Base-by-base conservation (phyloP, 2,113 vertebrate genomes). In the Struthio camelus region DNA sequence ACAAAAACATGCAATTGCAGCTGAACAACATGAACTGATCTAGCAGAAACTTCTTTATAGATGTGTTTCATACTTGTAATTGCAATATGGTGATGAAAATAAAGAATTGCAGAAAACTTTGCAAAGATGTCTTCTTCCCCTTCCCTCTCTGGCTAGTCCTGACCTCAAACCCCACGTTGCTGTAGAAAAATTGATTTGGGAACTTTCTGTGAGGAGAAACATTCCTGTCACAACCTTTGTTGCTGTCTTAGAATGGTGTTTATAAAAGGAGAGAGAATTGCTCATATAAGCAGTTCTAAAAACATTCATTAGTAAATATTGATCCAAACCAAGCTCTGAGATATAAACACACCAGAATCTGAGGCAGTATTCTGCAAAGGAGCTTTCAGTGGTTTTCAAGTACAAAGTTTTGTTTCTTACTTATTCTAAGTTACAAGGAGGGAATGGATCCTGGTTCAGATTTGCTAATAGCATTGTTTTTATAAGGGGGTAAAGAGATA, bases 241-340 rank as follows among this genome's bases (percentile, higher is more conserved):
- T 90, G 25, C 48, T 83, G n/a, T 69, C 48, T 69, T 87, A 53
- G 22, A 16, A 25, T 48, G 44, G 5, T 80, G 82, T 95, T 96
- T 93, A 90, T 51, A 72, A 64, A 83, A 95, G 79, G 32, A 81
- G 69, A 38, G n/a, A 27, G 59, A 90, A 64, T 90, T 93, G n/a
- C 42, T 83, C 79, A 53, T 70, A 73, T 38, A 94, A 65, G 79
- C 71, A 87, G n/a, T 77, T 93, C 70, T 94, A 76, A 85, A 96
- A 94, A 51, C 71, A 50, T 67, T 80, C 23, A 46, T 53, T 90
- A 83, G 48, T 93, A 95, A 95, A 92, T 95, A 88, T 19, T 93
- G 62, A 80, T 90, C 75, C 75, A 90, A 17, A 85, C 62, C 53
- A 88, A 73, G 58, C 48, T 90, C 28, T 92, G 0, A 0, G 48